Conservation (phyloP, 1,140 invertebrate species). For the Melitaea cinxia region DNA sequence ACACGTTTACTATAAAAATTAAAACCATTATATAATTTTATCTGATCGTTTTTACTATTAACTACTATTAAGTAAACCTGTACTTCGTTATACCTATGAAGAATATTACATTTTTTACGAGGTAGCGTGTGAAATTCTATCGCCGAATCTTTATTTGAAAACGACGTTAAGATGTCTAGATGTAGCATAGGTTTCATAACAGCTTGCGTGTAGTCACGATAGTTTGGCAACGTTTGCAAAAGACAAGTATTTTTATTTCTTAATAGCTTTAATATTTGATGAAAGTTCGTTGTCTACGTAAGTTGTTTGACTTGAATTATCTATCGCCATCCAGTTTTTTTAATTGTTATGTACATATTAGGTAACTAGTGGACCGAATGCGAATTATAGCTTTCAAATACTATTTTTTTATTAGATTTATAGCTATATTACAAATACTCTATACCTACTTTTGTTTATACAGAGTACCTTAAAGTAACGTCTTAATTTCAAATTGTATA, state of each 20-base stretch:
- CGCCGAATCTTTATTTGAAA: constrained; percentile 17
- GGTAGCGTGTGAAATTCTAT: constrained; percentile 21
- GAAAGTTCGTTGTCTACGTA: constrained; percentile 24
- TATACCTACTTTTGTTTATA: too few species aligned
- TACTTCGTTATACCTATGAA: neutral
- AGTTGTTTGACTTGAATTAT: constrained; percentile 9
- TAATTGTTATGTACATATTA: constrained; percentile 4
- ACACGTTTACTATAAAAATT: too few species aligned
- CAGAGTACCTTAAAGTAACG: too few species aligned
- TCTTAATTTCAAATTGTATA: too few species aligned
- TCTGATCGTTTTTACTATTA: neutral
- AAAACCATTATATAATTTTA: too few species aligned
- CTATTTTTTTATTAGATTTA: too few species aligned
- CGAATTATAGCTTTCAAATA: too few species aligned
- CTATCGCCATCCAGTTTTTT: constrained; percentile 14
- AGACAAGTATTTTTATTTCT: constrained; percentile 27
- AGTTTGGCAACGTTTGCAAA: constrained; percentile 25
- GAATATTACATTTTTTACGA: neutral
- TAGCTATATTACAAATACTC: too few species aligned
- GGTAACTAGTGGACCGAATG: too few species aligned
- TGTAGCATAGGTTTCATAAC: constrained; percentile 23
- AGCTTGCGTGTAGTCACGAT: constrained; percentile 24
- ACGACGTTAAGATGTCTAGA: constrained; percentile 2
- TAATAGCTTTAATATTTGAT: constrained; percentile 22
- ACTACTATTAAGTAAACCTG: neutral